Percentiles rank a stretch among this genome's conserved stretches.
Evolutionary conservation across 2,797 vertebrate species (phyloP).

Genomic region (Bryconaethiops microstoma): DNA sequence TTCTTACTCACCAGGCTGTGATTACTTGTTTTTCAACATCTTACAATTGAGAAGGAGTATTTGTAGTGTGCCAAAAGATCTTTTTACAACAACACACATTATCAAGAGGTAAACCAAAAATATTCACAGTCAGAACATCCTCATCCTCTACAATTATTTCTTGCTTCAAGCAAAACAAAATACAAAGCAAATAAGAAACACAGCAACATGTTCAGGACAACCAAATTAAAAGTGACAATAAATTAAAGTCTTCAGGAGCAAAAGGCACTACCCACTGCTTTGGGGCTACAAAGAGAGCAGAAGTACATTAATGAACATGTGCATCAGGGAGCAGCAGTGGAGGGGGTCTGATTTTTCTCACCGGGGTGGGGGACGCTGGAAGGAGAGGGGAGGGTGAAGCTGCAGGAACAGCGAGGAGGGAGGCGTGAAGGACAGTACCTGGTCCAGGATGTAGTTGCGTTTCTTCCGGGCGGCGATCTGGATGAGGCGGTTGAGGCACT

Average conservation of each 20-base stretch:
- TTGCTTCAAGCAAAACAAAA: constrained; percentile 36
- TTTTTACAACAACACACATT: constrained; percentile 64
- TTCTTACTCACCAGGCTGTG: constrained; percentile 87
- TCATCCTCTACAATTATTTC: constrained; percentile 38
- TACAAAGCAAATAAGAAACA: constrained; percentile 56
- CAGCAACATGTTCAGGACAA: constrained; percentile 63
- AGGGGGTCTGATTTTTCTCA: not conserved
- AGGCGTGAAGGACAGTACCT: constrained; percentile 75
- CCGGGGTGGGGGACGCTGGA: constrained; percentile 21
- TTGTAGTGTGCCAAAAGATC: constrained; percentile 78
- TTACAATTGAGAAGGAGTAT: constrained; percentile 85
- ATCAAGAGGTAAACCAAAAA: constrained; percentile 49
- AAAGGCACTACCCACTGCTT: constrained; percentile 54
- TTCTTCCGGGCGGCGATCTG: constrained; percentile 94
- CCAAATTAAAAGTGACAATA: constrained; percentile 45
- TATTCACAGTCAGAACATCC: constrained; percentile 44
- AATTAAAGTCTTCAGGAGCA: constrained; percentile 53
- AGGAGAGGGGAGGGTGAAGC: constrained; percentile 11
- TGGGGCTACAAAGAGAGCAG: constrained; percentile 59
- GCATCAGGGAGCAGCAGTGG: constrained; percentile 56
- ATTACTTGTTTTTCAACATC: constrained; percentile 88
- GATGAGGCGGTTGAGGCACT: constrained; percentile 93
- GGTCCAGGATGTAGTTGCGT: constrained; percentile 94
- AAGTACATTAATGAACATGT: constrained; percentile 60
- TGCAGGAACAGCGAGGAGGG: constrained; percentile 4